Evolutionary conservation across 2,888 invertebrate genomes (phyloP), one percentile per base, ranked within the genome.

Genomic region (Eledone cirrhosa): DNA sequence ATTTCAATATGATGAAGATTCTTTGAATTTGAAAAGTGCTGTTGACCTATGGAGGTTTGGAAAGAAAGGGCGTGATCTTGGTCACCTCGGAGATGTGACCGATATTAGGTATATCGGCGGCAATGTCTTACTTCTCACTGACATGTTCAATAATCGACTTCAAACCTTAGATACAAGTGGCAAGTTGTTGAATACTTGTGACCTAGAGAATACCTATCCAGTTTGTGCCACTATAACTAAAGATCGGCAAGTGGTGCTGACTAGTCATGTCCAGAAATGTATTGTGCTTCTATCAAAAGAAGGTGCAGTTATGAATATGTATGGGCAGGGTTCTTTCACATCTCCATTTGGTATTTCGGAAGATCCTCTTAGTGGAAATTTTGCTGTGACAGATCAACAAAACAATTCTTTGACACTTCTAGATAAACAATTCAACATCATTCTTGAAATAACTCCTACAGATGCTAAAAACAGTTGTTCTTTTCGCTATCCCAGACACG

Each of bases 401-500:
- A 88, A 90, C 16, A 90, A 90, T 65, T 84, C 87, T 67, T 88
- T 92, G 27, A 87, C 90, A 7, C 83, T 91, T 65, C 91, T 91
- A 82, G 87, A 88, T 79, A 84, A 85, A 4, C 87, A 89, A 79
- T 90, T 90, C 7, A 91, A 90, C 80, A 82, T 91, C 19, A 82
- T 91, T 65, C 84, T 85, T 14, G 80, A 82, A 41, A 47, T 84
- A 3, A 90, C 86, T 85, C 41, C 41, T 41, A 41, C 41, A 5
- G 84, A 89, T 48, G 84, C 89, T 24, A 90, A 90, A 19, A 89
- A 87, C 72, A 88, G 88, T 69, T 88, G 89, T 22, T 88, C 90
- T 81, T 91, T 92, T 82, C 90, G 90, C 65, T 91, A 91, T 69
- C 92, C 92, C 5, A 90, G 92, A 81, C 92, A 92, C 82, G 90